Evolutionary conservation across 2,113 vertebrate species (phyloP).

Genomic region (Phalacrocorax carbo): DNA sequence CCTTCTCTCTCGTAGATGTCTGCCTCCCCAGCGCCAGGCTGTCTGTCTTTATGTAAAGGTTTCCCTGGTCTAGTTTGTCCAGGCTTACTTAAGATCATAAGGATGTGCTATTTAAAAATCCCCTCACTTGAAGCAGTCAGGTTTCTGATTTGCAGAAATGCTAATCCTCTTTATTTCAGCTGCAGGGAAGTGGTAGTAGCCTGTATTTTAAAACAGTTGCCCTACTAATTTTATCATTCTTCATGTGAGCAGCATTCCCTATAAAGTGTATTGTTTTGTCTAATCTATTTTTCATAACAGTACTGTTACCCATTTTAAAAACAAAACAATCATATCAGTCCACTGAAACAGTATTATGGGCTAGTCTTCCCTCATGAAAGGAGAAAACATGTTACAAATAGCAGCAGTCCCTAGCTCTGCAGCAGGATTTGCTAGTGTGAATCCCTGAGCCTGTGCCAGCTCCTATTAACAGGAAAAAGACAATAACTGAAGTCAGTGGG

Average conservation of each 20-base stretch:
- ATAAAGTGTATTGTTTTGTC: not conserved
- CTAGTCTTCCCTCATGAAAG: not conserved
- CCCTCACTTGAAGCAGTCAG: not conserved
- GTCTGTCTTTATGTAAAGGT: not conserved
- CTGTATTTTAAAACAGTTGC: not conserved
- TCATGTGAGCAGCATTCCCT: accelerated
- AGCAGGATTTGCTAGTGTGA: not conserved
- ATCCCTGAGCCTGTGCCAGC: not conserved
- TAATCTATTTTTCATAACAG: not conserved
- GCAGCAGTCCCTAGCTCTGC: not conserved
- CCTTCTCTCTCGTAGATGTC: not conserved
- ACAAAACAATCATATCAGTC: not conserved
- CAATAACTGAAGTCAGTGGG: not conserved
- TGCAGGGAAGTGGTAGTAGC: not conserved
- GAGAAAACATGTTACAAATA: not conserved
- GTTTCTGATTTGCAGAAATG: not conserved
- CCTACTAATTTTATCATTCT: not conserved
- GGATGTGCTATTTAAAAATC: not conserved
- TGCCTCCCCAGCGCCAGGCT: not conserved
- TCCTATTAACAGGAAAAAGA: not conserved
- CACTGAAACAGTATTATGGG: not conserved
- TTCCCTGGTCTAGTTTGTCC: not conserved
- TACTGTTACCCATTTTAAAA: not conserved
- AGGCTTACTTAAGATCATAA: not conserved
- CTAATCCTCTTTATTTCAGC: not conserved